A percentile compares a stretch with the other conserved stretches of the same genome.
Evolutionary conservation across 2,888 invertebrate genomes (phyloP).

Genomic region (Tetropium fuscum): DNA sequence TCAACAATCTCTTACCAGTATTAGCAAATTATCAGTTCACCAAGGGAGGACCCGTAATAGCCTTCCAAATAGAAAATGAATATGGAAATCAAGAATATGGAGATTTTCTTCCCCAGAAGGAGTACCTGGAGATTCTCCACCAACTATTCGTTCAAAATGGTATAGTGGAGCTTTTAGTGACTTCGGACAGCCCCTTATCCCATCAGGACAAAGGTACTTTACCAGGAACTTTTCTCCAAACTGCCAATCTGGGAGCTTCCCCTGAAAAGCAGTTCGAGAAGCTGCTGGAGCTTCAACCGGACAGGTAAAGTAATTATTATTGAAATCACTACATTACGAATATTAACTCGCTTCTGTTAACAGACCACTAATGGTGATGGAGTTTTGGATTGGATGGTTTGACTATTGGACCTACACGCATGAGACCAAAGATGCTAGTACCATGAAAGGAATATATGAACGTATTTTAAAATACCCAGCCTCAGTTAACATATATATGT

Average conservation of each 20-base stretch:
- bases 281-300: constrained; percentile 39
- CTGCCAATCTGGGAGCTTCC: constrained; percentile 40
- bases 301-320: constrained; percentile 18
- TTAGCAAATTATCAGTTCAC: constrained; percentile 69
- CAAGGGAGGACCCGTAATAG: constrained; percentile 88
- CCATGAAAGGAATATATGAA: constrained; percentile 47
- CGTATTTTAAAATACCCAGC: constrained; percentile 54
- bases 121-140: constrained; percentile 65
- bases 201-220: constrained; percentile 34
- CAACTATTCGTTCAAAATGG: constrained; percentile 59
- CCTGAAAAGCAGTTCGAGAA: constrained; percentile 37
- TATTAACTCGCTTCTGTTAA: background rate
- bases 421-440: constrained; percentile 45
- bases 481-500: constrained; percentile 89
- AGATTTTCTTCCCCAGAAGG: constrained; percentile 53
- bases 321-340: background rate
- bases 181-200: constrained; percentile 63
- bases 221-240: constrained; percentile 39
- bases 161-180: constrained; percentile 67
- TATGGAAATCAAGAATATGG: constrained; percentile 65
- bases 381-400: constrained; percentile 74
- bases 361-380: constrained; percentile 70
- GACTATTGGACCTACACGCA: constrained; percentile 68
- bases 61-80: constrained; percentile 85
- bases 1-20: constrained; percentile 67